Base-by-base conservation (phyloP, 2,888 invertebrate species). In the Caenorhabditis macrosperma region DNA sequence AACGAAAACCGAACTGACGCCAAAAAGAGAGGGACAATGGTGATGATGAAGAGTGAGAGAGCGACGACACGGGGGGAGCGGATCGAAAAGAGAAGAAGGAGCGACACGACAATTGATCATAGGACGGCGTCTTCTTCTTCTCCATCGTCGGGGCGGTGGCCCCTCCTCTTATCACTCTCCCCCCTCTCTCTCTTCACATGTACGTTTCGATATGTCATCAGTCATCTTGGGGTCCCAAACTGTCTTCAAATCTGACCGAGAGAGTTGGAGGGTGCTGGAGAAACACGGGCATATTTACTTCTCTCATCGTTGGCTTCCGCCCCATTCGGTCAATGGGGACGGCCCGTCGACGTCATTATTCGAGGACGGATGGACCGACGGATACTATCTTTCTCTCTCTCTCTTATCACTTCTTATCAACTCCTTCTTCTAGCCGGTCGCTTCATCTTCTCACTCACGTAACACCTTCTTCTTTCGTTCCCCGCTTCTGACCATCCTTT, bases 131-230 rank as follows among this genome's bases (percentile, higher is more conserved):
- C 35, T 38, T 57, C 57, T 28, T 17, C 28, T 26, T 41, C 46
- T 24, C 3, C 22, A 38, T 46, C 15, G 55, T 38, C 57, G 72
- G 63, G 63, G 72, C 57, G 55, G 72, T 64, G 55, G 55, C 71
- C 71, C 71, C 71, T 52, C 71, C 71, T 71, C 63, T 72, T 71
- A 71, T 71, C 71, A 71, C 60, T 60, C 50, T n/a, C 17, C 20
- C 30, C 54, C 17, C 52, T 67, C 67, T 67, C 52, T 24, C 52
- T 57, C 57, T 57, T 59, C 68, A 52, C 50, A 38, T 71, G 55
- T 50, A 59, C 28, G 52, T 28, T 17, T 46, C 30, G 46, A 55
- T 57, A 48, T 46, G 66, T 41, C 30, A 60, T 69, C 60, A 60
- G 60, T 54, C 69, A 60, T 71, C 28, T 52, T 61, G 71, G 54